A percentile compares a stretch with the other conserved stretches of the same genome.
phyloP scores from a whole-genome alignment of 1,140 invertebrate species.

The Hydropsyche tenuis region DNA sequence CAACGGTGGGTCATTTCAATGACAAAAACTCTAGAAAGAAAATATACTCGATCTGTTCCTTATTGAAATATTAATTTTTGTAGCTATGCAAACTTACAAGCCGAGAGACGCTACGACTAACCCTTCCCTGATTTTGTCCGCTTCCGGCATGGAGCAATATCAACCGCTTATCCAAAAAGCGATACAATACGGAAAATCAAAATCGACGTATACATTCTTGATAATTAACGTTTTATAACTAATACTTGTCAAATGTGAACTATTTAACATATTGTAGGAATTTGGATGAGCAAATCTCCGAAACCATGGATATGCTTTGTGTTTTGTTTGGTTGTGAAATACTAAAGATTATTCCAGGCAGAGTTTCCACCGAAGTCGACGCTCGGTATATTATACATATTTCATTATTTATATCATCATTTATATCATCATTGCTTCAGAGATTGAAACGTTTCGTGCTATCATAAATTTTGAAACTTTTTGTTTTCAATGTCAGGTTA shows the following conservation, averaged over 20 bases:
- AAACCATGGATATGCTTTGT: slow-evolving; percentile 91
- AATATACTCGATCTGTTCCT: background rate
- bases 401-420: background rate
- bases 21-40: no score
- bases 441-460: slow-evolving; percentile 26
- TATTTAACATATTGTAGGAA: slow-evolving; percentile 62
- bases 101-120: slow-evolving; percentile 99
- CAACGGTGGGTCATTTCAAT: no score
- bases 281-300: slow-evolving; percentile 73
- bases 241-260: slow-evolving; percentile 23
- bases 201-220: slow-evolving; percentile 65
- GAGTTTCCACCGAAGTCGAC: slow-evolving; percentile 99
- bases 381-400: slow-evolving; percentile 71
- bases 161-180: slow-evolving; percentile 88
- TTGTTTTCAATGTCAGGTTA: slow-evolving; percentile 68
- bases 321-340: slow-evolving; percentile 97
- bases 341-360: slow-evolving; percentile 95
- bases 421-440: background rate
- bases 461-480: no score
- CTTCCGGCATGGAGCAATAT: slow-evolving; percentile 92
- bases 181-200: slow-evolving; percentile 81
- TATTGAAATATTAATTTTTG: slow-evolving; percentile 50
- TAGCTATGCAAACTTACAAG: slow-evolving; percentile 95
- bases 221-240: slow-evolving; percentile 8
- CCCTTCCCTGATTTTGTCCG: slow-evolving; percentile 94